Conservation (phyloP, 2,797 vertebrate species). For the Molossus molossus region DNA sequence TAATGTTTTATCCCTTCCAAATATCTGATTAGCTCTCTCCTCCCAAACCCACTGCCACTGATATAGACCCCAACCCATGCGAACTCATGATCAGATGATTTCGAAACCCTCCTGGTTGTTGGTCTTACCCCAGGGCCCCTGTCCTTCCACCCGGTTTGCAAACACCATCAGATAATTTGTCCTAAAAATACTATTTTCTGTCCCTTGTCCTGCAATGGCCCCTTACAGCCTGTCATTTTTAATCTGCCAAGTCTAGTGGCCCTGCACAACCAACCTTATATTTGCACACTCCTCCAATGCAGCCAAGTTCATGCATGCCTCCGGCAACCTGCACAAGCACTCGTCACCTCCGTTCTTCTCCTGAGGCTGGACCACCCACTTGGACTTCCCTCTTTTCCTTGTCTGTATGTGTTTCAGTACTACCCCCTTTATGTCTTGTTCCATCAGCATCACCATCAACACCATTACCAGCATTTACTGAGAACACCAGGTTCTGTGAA, state of each 20-base stretch:
- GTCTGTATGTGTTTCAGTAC: background rate
- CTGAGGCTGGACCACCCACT: background rate
- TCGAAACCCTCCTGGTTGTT: background rate
- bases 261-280: background rate
- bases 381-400: background rate
- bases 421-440: background rate
- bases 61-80: background rate
- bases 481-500: background rate
- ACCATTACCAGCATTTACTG: background rate
- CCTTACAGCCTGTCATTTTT: background rate
- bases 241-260: background rate
- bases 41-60: background rate
- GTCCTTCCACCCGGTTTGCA: background rate
- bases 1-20: background rate
- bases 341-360: background rate
- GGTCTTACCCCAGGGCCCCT: background rate
- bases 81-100: background rate
- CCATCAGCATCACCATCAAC: background rate
- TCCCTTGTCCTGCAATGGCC: background rate
- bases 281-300: background rate
- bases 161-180: background rate
- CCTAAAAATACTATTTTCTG: background rate
- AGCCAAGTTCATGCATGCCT: background rate
- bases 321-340: background rate
- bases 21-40: background rate